phyloP scores from a whole-genome alignment of 2,113 vertebrate species.

The Atrichornis clamosus region DNA sequence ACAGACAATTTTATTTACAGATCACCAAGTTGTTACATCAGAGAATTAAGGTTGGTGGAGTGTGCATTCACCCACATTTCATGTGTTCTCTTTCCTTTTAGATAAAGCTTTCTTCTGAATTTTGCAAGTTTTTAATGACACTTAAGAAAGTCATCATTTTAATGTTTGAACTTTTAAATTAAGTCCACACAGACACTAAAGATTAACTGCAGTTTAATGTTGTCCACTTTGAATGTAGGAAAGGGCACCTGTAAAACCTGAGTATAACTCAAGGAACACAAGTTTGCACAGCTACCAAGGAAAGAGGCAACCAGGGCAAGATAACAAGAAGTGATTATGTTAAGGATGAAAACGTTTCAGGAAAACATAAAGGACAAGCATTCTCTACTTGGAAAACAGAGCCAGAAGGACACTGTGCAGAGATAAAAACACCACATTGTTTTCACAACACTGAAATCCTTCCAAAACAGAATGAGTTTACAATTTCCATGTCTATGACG shows the following conservation, averaged over 20 bases:
- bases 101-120: background rate
- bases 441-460: background rate
- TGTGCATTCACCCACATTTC: background rate
- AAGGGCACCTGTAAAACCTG: background rate
- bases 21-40: background rate
- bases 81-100: background rate
- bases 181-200: background rate
- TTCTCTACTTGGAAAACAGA: background rate
- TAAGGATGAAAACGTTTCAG: background rate
- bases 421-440: background rate
- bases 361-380: background rate
- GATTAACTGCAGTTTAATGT: background rate
- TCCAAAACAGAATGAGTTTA: background rate
- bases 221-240: background rate
- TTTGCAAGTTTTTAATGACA: background rate
- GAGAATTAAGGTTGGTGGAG: background rate
- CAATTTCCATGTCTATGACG: background rate
- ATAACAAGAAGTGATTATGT: background rate
- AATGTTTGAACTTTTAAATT: background rate
- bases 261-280: background rate
- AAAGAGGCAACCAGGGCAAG: background rate
- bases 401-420: background rate
- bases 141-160: background rate
- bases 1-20: background rate
- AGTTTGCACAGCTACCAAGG: background rate